phyloP scores from a whole-genome alignment of 2,797 vertebrate genomes.

The Microctenopoma lineatum region DNA sequence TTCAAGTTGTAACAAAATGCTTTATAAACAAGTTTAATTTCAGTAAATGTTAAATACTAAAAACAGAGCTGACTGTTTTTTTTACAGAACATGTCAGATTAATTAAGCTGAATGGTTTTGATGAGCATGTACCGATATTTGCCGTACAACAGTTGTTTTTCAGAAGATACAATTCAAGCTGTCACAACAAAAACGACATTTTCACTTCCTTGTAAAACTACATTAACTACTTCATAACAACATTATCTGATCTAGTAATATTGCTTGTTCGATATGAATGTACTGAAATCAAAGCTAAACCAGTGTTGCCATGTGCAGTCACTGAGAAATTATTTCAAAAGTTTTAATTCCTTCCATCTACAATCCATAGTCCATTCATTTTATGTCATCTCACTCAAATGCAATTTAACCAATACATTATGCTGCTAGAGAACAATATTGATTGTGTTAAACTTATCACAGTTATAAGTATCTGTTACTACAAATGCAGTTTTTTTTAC shows the following conservation, averaged over 20 bases:
- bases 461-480: slow-evolving; percentile 28
- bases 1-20: neutral
- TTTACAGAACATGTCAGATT: neutral
- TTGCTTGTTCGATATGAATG: neutral
- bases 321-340: slow-evolving; percentile 19
- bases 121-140: slow-evolving; percentile 4
- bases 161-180: slow-evolving; percentile 4
- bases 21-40: neutral
- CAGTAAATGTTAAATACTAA: neutral
- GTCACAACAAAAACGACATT: too few relatives aligned
- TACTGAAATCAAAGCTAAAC: slow-evolving; percentile 21
- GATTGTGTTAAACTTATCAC: slow-evolving; percentile 33
- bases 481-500: slow-evolving; percentile 27
- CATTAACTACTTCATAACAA: neutral
- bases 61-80: neutral
- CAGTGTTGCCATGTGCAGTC: slow-evolving; percentile 18
- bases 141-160: neutral
- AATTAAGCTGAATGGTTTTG: neutral
- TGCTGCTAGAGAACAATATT: slow-evolving; percentile 33
- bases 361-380: slow-evolving; percentile 31
- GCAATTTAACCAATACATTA: slow-evolving; percentile 30
- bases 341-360: slow-evolving; percentile 7
- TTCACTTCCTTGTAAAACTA: neutral
- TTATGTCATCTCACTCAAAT: slow-evolving; percentile 10
- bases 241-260: slow-evolving; percentile 11